These are phyloP conservation scores for Trachelus tabidus DNA, from an alignment of 2,888 invertebrate genomes.

Conservation along the genomic window DNA sequence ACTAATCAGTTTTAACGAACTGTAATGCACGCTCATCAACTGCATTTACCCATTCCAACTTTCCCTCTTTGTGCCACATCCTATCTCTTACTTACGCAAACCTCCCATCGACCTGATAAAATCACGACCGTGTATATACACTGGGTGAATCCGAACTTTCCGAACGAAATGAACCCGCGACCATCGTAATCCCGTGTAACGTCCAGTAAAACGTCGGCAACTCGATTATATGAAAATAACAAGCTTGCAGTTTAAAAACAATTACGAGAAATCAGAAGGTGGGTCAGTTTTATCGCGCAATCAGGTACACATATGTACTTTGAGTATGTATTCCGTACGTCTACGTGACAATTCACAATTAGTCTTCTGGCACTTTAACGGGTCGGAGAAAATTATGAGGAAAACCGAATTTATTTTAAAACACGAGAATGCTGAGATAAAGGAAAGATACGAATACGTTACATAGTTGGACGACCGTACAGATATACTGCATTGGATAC, in stretches of 20 bases:
- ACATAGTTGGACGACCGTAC: not conserved
- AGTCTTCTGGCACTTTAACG: no score
- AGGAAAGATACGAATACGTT: not conserved
- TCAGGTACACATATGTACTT: not conserved
- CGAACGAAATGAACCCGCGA: not conserved
- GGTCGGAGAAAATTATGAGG: no score
- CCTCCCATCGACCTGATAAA: not conserved
- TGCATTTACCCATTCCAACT: not conserved
- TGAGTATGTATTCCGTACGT: not conserved
- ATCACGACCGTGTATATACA: not conserved
- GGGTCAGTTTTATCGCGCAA: not conserved
- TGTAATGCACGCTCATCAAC: slow-evolving; percentile 31
- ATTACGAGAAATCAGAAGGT: not conserved
- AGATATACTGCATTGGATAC: not conserved
- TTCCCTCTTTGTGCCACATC: not conserved
- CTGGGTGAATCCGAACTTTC: not conserved
- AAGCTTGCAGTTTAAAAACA: not conserved
- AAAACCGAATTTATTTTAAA: no score
- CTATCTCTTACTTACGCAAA: not conserved
- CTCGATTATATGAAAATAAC: not conserved
- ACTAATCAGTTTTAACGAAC: slow-evolving; percentile 45
- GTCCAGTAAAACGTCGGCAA: not conserved
- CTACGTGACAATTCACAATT: no score
- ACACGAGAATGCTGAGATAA: not conserved
- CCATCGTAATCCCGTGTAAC: not conserved